Evolutionary conservation across 2,113 vertebrate genomes (phyloP), one percentile per base, ranked within the genome.

Genomic region (Cariama cristata): DNA sequence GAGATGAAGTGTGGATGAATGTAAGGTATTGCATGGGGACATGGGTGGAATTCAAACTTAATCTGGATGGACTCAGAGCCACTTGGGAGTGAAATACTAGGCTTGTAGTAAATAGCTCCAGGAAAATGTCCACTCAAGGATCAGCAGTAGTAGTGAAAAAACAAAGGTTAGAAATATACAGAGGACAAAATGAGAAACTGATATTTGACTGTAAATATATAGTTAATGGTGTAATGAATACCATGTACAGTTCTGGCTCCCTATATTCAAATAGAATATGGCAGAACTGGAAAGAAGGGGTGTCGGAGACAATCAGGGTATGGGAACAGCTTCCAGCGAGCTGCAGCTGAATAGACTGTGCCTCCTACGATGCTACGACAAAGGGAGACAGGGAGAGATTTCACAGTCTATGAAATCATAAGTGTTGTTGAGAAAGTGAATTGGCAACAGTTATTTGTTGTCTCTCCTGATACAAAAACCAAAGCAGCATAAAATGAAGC

Each of bases 201-300:
- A 2, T 76, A 13, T 58, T 77, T 93, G 58, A 64, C 53, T 82
- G 18, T 69, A 68, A 73, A 47, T 59, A 20, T 9, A 7, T 7
- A 22, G 15, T 74, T 28, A 55, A 6, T 16, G 4, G 38, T 66
- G 28, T 75, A 49, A 69, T 26, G 16, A 69, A 44, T 35, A 58
- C 9, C 0, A 0, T 52, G 10, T 15, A 11, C 30, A 49, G 23
- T 45, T 88, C 24, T 72, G 60, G 20, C 33, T 79, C 40, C 13
- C 30, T 86, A 53, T 53, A 6, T 60, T 86, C 53, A 35, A 75
- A n/a, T 2, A 55, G 30, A 75, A 56, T 24, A 27, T n/a, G 33
- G n/a, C 35, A 79, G 56, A 80, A 63, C 26, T 82, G 38, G 40
- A 71, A 67, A 20, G 56, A 47, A 72, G 62, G 45, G 40, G 26